phyloP scores from a whole-genome alignment of 2,888 invertebrate genomes.

The Zygaena filipendulae region DNA sequence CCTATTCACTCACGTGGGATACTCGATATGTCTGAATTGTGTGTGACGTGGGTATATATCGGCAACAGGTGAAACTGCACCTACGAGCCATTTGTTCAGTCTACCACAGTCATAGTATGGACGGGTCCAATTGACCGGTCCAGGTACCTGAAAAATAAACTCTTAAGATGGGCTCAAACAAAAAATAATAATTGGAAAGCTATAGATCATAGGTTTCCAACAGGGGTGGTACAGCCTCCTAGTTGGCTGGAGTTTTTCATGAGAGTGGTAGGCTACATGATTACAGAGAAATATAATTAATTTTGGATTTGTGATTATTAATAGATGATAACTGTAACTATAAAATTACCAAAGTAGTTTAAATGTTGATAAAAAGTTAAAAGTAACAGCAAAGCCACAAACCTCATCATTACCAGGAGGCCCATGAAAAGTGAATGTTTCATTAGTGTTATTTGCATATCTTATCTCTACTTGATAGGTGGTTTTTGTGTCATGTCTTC shows the following conservation, averaged over 20 bases:
- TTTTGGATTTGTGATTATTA: too few relatives aligned
- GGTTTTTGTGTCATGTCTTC: constrained; percentile 90
- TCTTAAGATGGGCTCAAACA: neutral
- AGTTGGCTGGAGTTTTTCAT: too few relatives aligned
- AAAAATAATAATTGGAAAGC: neutral
- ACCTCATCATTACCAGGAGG: constrained; percentile 91
- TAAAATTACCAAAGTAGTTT: too few relatives aligned
- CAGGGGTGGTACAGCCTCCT: too few relatives aligned
- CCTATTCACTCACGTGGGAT: constrained; percentile 82
- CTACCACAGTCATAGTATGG: constrained; percentile 97
- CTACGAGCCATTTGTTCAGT: constrained; percentile 95
- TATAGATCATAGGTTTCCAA: too few relatives aligned
- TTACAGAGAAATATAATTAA: too few relatives aligned
- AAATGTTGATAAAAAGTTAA: too few relatives aligned
- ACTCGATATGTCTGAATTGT: constrained; percentile 91
- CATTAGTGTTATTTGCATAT: constrained; percentile 94
- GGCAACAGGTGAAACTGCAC: constrained; percentile 93
- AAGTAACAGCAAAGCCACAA: too few relatives aligned
- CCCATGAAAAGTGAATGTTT: constrained; percentile 96
- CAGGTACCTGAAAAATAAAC: constrained; percentile 61
- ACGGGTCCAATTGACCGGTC: constrained; percentile 93
- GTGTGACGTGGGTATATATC: constrained; percentile 96
- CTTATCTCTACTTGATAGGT: constrained; percentile 94
- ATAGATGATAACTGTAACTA: too few relatives aligned
- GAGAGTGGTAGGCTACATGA: too few relatives aligned